These are phyloP conservation scores for Cirrhinus molitorella DNA, from an alignment of 2,797 vertebrate genomes.

Conservation along the genomic window DNA sequence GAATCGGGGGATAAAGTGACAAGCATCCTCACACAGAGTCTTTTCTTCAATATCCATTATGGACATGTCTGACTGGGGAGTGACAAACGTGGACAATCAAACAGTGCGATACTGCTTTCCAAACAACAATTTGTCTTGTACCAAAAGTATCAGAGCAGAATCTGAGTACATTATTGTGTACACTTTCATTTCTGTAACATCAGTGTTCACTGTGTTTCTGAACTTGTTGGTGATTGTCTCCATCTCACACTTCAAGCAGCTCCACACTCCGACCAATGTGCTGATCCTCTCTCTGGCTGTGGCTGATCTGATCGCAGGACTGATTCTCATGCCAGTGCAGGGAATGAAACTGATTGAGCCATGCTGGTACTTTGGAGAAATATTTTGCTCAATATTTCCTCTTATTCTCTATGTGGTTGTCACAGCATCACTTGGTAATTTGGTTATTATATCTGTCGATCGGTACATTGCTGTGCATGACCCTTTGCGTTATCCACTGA, in stretches of 20 bases:
- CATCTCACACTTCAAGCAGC: constrained; percentile 80
- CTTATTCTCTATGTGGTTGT: constrained; percentile 74
- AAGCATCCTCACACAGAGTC: background rate
- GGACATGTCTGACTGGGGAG: background rate
- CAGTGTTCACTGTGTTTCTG: constrained; percentile 70
- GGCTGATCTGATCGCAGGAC: constrained; percentile 79
- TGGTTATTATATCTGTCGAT: constrained; percentile 78
- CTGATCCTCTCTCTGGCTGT: constrained; percentile 80
- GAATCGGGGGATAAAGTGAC: background rate
- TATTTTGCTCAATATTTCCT: constrained; percentile 74
- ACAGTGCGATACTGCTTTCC: constrained; percentile 48
- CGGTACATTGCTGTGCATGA: constrained; percentile 72
- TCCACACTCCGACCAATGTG: constrained; percentile 80
- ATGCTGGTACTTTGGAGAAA: constrained; percentile 80
- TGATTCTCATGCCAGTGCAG: constrained; percentile 79
- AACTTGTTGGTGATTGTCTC: constrained; percentile 79
- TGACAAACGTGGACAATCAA: background rate
- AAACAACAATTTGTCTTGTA: constrained; percentile 43
- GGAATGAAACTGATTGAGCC: constrained; percentile 74
- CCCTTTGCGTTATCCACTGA: constrained; percentile 66
- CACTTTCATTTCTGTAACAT: constrained; percentile 54
- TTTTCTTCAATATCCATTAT: background rate
- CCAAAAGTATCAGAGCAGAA: background rate
- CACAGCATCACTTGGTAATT: constrained; percentile 78
- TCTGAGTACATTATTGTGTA: constrained; percentile 40